These are phyloP conservation scores for Caenorhabditis japonica DNA, from an alignment of 2,888 invertebrate genomes.

Conservation along the genomic window DNA sequence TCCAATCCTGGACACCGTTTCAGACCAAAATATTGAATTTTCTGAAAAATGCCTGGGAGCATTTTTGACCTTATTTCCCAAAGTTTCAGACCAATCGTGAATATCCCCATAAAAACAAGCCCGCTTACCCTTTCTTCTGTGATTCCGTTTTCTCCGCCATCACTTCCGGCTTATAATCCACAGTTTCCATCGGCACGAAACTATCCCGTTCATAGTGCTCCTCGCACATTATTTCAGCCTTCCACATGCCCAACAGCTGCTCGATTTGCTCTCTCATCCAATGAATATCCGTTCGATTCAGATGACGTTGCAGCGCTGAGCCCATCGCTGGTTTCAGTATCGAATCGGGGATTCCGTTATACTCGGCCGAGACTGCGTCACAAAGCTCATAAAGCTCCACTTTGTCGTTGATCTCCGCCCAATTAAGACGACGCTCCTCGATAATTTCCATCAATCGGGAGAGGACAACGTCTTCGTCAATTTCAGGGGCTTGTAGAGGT, in stretches of 20 bases:
- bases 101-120: background rate
- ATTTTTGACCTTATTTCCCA: too few relatives aligned
- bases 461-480: slow-evolving; percentile 54
- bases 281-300: slow-evolving; percentile 41
- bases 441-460: slow-evolving; percentile 38
- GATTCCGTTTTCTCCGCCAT: slow-evolving; percentile 2
- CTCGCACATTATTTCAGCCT: slow-evolving; percentile 55
- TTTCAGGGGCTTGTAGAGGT: slow-evolving; percentile 44
- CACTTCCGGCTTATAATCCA: slow-evolving; percentile 50
- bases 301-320: slow-evolving; percentile 51
- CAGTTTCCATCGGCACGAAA: slow-evolving; percentile 58
- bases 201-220: slow-evolving; percentile 46
- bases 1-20: too few relatives aligned
- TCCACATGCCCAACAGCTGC: slow-evolving; percentile 55
- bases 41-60: background rate
- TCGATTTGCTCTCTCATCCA: slow-evolving; percentile 63
- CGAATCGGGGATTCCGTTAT: slow-evolving; percentile 62
- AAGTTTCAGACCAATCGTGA: too few relatives aligned
- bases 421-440: slow-evolving; percentile 54
- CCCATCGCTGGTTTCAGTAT: slow-evolving; percentile 63
- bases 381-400: slow-evolving; percentile 59
- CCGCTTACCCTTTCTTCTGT: slow-evolving; percentile 22
- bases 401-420: slow-evolving; percentile 55
- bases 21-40: background rate
- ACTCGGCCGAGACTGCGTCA: slow-evolving; percentile 54